A percentile compares a stretch with the other conserved stretches of the same genome.
These are phyloP conservation scores for Coenonympha glycerion DNA, from an alignment of 2,888 invertebrate genomes.

Conservation along the genomic window DNA sequence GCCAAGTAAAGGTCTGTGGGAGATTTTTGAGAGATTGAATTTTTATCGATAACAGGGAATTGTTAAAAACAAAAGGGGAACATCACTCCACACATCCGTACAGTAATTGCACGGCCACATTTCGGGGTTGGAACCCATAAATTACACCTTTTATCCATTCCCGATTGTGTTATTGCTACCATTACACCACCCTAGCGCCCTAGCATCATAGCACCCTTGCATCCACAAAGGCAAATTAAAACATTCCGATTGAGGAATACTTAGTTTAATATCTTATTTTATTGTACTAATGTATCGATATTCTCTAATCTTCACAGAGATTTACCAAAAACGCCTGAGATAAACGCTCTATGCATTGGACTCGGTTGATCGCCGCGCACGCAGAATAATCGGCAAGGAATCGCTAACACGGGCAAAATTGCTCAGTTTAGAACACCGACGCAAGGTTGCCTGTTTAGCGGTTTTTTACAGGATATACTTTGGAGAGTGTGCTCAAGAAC, in stretches of 20 bases:
- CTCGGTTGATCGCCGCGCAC: too few relatives aligned
- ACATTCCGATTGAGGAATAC: conserved; percentile 37
- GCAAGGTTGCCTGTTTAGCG: too few relatives aligned
- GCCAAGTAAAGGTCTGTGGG: too few relatives aligned
- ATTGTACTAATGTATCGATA: neutral
- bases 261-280: conserved; percentile 31
- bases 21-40: too few relatives aligned
- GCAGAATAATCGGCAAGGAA: too few relatives aligned
- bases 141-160: conserved; percentile 70
- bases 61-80: conserved; percentile 15
- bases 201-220: conserved; percentile 51
- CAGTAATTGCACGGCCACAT: conserved; percentile 62
- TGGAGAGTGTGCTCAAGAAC: too few relatives aligned
- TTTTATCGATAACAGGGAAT: neutral
- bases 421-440: too few relatives aligned
- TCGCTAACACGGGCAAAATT: too few relatives aligned
- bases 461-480: too few relatives aligned
- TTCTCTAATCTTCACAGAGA: too few relatives aligned
- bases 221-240: conserved; percentile 41
- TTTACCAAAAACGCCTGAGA: too few relatives aligned
- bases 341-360: too few relatives aligned
- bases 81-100: conserved; percentile 39
- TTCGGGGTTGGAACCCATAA: conserved; percentile 64
- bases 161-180: conserved; percentile 63
- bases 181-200: conserved; percentile 48